Percentiles rank a stretch among this genome's conserved stretches.
Evolutionary conservation across 1,140 invertebrate species (phyloP).

Genomic region (Sitophilus oryzae): DNA sequence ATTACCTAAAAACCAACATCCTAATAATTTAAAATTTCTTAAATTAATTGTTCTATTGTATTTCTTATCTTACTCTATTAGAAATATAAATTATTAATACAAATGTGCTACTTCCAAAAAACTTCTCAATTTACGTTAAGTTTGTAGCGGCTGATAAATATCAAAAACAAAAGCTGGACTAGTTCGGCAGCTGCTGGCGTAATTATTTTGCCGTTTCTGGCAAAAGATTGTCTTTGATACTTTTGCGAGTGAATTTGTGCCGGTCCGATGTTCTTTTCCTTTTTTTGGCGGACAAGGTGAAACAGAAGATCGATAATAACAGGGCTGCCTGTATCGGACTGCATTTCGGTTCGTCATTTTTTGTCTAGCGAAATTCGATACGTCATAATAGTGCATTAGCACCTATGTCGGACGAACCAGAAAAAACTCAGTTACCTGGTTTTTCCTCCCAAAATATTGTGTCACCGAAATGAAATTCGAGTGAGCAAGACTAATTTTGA

Average conservation of each 20-base stretch:
- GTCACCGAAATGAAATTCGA: background rate
- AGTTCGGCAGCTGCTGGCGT: constrained; percentile 5
- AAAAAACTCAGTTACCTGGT: constrained; percentile 11
- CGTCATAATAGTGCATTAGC: constrained; percentile 17
- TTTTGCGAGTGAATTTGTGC: constrained; percentile 16
- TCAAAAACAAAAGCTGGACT: too few relatives aligned
- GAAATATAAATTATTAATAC: too few relatives aligned
- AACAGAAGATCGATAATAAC: constrained; percentile 26
- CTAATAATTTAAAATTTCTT: too few relatives aligned
- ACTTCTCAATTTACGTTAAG: too few relatives aligned
- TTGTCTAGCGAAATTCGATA: constrained; percentile 26
- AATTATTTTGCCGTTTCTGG: constrained; percentile 23
- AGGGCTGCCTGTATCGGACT: constrained; percentile 22
- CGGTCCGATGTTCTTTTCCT: background rate
- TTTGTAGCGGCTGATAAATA: too few relatives aligned
- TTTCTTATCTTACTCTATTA: too few relatives aligned
- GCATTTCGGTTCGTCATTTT: constrained; percentile 16
- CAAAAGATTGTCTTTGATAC: constrained; percentile 25
- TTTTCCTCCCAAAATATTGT: background rate
- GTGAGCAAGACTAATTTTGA: too few relatives aligned
- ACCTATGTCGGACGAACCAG: constrained; percentile 2
- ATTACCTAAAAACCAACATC: too few relatives aligned
- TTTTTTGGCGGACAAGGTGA: constrained; percentile 21
- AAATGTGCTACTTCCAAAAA: too few relatives aligned
- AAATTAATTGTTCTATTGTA: too few relatives aligned